Percentiles rank a stretch among this genome's conserved stretches.
These are phyloP conservation scores for Pachyuromys duprasi DNA, from an alignment of 2,797 vertebrate genomes.

Conservation along the genomic window DNA sequence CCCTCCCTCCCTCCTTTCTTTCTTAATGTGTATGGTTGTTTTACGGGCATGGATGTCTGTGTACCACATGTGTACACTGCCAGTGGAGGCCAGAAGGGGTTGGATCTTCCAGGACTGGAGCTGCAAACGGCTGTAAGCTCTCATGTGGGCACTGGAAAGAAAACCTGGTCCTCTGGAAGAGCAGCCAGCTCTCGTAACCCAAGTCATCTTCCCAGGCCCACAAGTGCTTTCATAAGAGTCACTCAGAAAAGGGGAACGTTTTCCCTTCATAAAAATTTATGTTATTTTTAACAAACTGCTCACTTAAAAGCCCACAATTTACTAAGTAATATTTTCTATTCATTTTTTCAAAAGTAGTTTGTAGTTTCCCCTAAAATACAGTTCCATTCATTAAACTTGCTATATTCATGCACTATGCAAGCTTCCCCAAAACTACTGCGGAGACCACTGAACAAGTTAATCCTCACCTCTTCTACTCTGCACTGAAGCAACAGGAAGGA, in stretches of 20 bases:
- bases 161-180: background rate
- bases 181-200: background rate
- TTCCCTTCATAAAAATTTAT: conserved; percentile 1
- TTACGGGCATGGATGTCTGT: background rate
- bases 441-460: conserved; percentile 53
- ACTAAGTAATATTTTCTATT: background rate
- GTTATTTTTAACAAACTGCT: conserved; percentile 32
- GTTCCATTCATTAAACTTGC: conserved; percentile 68
- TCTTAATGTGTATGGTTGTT: background rate
- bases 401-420: conserved; percentile 40
- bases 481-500: conserved; percentile 94
- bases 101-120: background rate
- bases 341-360: conserved; percentile 26
- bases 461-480: conserved; percentile 99
- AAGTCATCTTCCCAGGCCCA: background rate
- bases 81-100: background rate
- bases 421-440: conserved; percentile 23
- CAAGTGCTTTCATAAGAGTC: background rate
- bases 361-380: background rate
- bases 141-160: background rate
- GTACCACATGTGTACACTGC: background rate
- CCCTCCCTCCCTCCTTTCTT: background rate
- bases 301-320: background rate
- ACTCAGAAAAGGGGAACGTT: background rate
- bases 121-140: too few relatives aligned